Conservation (phyloP, 2,797 vertebrate genomes). For the Synaphobranchus kaupii region DNA sequence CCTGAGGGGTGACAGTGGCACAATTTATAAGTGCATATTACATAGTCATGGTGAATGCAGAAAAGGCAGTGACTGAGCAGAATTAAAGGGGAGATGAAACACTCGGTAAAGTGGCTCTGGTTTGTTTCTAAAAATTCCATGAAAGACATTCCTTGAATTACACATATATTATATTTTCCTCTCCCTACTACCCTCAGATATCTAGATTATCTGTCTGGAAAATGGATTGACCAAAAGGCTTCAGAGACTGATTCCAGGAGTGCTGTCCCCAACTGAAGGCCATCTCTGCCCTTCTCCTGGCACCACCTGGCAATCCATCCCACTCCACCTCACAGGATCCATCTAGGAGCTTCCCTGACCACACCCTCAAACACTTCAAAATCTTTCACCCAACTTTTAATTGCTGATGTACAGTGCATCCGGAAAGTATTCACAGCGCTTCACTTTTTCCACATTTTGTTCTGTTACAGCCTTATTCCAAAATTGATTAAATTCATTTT, state of each 20-base stretch:
- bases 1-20: not conserved
- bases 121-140: too few species aligned
- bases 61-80: not conserved
- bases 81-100: not conserved
- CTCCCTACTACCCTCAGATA: not conserved
- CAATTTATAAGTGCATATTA: not conserved
- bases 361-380: constrained; percentile 15
- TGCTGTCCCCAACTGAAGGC: constrained; percentile 15
- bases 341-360: constrained; percentile 67
- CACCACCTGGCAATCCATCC: constrained; percentile 35
- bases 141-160: not conserved
- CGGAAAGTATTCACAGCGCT: too few species aligned
- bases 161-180: not conserved
- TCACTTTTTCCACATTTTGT: too few species aligned
- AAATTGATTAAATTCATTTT: too few species aligned
- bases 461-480: too few species aligned
- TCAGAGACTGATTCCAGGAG: not conserved
- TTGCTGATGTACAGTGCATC: constrained; percentile 27
- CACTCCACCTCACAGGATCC: constrained; percentile 70
- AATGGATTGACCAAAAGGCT: not conserved
- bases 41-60: constrained; percentile 2
- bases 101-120: too few species aligned
- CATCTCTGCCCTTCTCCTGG: constrained; percentile 25
- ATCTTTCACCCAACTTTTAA: constrained; percentile 24
- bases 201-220: constrained; percentile 3